phyloP scores from a whole-genome alignment of 1,140 invertebrate genomes.

The Micrasema longulum region DNA sequence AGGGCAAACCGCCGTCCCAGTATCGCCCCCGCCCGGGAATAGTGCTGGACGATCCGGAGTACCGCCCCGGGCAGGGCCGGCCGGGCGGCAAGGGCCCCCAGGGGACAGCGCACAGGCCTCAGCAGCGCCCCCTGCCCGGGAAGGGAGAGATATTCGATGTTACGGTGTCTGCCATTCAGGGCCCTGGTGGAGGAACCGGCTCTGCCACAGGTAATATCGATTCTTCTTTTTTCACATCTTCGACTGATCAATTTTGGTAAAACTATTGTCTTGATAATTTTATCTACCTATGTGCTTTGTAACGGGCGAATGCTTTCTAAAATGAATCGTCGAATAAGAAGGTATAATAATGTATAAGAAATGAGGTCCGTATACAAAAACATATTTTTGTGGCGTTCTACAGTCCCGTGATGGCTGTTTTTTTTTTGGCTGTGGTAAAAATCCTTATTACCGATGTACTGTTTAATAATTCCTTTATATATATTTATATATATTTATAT shows the following conservation, averaged over 20 bases:
- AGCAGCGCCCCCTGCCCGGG: slow-evolving; percentile 34
- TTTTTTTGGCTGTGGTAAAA: too few relatives aligned
- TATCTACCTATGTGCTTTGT: not conserved
- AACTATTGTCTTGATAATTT: too few relatives aligned
- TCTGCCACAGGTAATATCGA: slow-evolving; percentile 56
- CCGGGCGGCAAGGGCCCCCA: slow-evolving; percentile 51
- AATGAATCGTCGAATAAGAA: too few relatives aligned
- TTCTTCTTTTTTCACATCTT: too few relatives aligned
- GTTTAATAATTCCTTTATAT: too few relatives aligned
- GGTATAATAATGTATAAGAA: too few relatives aligned
- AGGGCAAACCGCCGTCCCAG: slow-evolving; percentile 57
- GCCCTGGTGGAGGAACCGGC: slow-evolving; percentile 70
- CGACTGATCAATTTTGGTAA: too few relatives aligned
- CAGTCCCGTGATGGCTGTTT: too few relatives aligned
- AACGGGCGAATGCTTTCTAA: not conserved
- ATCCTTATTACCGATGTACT: too few relatives aligned
- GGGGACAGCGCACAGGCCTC: slow-evolving; percentile 59
- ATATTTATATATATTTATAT: too few relatives aligned
- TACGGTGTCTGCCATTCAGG: slow-evolving; percentile 88
- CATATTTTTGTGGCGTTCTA: too few relatives aligned
- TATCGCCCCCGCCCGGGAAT: slow-evolving; percentile 84
- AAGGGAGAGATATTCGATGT: slow-evolving; percentile 89
- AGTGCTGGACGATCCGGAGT: slow-evolving; percentile 84
- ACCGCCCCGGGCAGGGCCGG: slow-evolving; percentile 70
- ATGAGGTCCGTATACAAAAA: too few relatives aligned